These are phyloP conservation scores for Uropsilus gracilis DNA, from an alignment of 2,113 vertebrate genomes.

Conservation along the genomic window DNA sequence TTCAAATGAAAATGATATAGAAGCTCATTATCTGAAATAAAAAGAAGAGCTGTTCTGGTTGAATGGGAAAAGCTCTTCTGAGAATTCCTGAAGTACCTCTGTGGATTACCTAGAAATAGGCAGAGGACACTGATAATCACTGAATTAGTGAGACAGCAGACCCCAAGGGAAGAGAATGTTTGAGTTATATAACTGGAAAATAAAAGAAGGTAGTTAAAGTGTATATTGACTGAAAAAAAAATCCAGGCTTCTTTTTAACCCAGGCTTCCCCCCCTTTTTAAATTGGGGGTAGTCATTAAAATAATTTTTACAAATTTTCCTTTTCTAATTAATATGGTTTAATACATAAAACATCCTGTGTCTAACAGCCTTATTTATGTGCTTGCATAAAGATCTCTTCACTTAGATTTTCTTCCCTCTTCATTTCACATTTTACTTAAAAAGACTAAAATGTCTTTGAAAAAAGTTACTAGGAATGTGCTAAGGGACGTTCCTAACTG, in stretches of 20 bases:
- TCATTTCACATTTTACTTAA: conserved; percentile 57
- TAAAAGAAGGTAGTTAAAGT: not conserved
- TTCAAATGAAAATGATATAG: conserved; percentile 14
- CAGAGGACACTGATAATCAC: not conserved
- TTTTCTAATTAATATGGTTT: not conserved
- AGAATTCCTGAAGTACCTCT: not conserved
- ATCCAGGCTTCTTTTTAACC: not conserved
- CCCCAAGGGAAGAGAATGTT: not conserved
- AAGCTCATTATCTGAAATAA: not conserved
- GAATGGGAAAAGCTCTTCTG: conserved; percentile 4
- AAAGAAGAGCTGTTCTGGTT: not conserved
- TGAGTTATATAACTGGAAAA: conserved; percentile 40
- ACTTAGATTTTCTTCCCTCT: conserved; percentile 32
- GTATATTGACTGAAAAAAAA: not conserved
- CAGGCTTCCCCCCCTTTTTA: not conserved
- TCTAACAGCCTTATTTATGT: not conserved
- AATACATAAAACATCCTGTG: not conserved
- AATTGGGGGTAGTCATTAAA: not conserved
- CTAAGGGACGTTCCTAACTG: not conserved
- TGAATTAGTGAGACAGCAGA: not conserved
- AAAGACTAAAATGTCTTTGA: conserved; percentile 48
- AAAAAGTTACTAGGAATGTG: conserved; percentile 1
- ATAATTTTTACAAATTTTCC: not conserved
- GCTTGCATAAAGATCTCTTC: not conserved
- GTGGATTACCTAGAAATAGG: not conserved